phyloP scores from a whole-genome alignment of 2,113 vertebrate genomes.

The Nanorana parkeri region DNA sequence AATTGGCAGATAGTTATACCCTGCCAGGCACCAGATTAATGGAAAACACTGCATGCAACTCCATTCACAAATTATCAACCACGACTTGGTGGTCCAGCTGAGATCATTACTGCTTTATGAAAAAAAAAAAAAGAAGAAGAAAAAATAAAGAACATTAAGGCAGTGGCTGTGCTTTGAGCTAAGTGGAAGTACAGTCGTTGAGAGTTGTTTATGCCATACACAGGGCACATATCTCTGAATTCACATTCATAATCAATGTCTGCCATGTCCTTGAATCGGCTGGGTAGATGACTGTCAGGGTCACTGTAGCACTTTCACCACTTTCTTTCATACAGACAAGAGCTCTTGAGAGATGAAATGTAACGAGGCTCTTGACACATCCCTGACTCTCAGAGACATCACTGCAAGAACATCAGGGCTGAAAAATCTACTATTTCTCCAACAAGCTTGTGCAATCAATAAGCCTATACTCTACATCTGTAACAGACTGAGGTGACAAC shows the following conservation, averaged over 20 bases:
- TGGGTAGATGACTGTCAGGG: slow-evolving; percentile 32
- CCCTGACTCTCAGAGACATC: slow-evolving; percentile 61
- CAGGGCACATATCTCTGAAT: neutral
- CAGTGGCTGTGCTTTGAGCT: too few relatives aligned
- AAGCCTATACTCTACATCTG: slow-evolving; percentile 24
- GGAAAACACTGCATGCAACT: neutral
- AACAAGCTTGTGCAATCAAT: slow-evolving; percentile 63
- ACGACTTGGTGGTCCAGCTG: neutral
- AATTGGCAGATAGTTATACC: neutral
- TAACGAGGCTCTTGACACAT: slow-evolving; percentile 58
- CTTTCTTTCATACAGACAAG: slow-evolving; percentile 32
- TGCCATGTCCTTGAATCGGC: neutral
- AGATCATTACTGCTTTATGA: neutral
- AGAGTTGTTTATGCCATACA: neutral
- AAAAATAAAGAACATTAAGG: too few relatives aligned
- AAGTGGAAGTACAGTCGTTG: neutral
- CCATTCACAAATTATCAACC: neutral
- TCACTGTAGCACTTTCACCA: slow-evolving; percentile 19
- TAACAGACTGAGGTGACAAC: neutral
- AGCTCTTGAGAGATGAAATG: slow-evolving; percentile 57
- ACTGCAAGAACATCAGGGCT: slow-evolving; percentile 53
- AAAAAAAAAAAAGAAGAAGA: too few relatives aligned
- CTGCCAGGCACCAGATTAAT: neutral
- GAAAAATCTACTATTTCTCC: slow-evolving; percentile 60
- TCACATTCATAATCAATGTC: neutral